A percentile compares a stretch with the other conserved stretches of the same genome.
Evolutionary conservation across 2,113 vertebrate genomes (phyloP).

Genomic region (Oreochromis niloticus): DNA sequence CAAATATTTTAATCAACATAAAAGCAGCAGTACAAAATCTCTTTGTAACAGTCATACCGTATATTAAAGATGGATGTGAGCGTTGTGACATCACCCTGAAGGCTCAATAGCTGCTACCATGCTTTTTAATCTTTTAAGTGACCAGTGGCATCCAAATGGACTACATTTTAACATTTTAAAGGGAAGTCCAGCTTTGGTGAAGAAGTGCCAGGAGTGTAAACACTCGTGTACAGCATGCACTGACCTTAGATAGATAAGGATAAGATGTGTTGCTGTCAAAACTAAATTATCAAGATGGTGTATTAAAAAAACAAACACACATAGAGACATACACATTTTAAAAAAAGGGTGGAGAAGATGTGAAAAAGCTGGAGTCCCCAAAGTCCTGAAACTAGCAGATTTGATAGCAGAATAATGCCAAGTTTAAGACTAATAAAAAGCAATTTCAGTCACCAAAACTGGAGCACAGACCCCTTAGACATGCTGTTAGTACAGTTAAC

Average conservation of each 20-base stretch:
- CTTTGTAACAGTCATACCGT: rapidly evolving
- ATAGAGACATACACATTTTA: background rate
- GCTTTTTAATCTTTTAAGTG: background rate
- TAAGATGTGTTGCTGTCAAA: background rate
- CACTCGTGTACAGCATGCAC: rapidly evolving
- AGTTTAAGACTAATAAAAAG: background rate
- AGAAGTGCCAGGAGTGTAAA: background rate
- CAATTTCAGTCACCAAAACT: background rate
- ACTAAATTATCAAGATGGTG: background rate
- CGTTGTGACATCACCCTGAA: background rate
- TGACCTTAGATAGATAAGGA: background rate
- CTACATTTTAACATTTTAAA: background rate
- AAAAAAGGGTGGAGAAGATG: background rate
- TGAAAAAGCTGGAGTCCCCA: background rate
- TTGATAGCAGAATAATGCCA: background rate
- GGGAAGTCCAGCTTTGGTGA: background rate
- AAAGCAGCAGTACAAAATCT: background rate
- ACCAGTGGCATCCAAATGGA: background rate
- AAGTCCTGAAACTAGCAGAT: rapidly evolving
- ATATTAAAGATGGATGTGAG: background rate
- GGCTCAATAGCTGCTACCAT: background rate
- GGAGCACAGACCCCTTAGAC: rapidly evolving
- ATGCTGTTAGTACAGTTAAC: background rate
- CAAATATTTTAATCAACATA: background rate
- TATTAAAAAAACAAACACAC: background rate